Conservation (phyloP, 2,797 vertebrate species). For the Myotis vivesi region DNA sequence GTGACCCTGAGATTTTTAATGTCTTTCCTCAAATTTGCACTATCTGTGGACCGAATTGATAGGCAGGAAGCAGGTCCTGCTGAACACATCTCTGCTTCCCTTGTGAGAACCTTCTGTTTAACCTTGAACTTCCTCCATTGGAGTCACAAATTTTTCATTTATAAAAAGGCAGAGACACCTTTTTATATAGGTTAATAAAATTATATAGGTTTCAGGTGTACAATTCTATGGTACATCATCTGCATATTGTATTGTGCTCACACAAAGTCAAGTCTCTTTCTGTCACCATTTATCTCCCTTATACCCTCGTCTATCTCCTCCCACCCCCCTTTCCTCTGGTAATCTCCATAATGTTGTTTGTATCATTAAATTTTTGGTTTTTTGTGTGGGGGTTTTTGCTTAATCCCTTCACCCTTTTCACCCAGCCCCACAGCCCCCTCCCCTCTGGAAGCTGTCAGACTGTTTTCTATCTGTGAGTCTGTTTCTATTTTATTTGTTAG, state of each 20-base stretch:
- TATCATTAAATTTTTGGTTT: not conserved
- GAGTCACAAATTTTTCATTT: not conserved
- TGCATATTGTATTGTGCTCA: not conserved
- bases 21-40: not conserved
- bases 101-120: not conserved
- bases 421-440: not conserved
- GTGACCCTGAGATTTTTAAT: not conserved
- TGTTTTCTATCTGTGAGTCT: not conserved
- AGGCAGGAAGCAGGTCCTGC: not conserved
- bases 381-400: too few species aligned
- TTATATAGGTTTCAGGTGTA: not conserved
- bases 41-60: not conserved
- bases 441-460: not conserved
- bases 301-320: not conserved
- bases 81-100: not conserved
- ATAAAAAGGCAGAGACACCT: not conserved
- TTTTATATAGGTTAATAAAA: not conserved
- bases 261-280: not conserved
- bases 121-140: not conserved
- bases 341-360: not conserved
- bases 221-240: not conserved
- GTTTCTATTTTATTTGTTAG: not conserved
- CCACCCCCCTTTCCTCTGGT: not conserved
- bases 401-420: not conserved
- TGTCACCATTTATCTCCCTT: not conserved